A percentile compares a stretch with the other conserved stretches of the same genome.
Evolutionary conservation across 2,113 vertebrate species (phyloP).

Genomic region (Naja naja): DNA sequence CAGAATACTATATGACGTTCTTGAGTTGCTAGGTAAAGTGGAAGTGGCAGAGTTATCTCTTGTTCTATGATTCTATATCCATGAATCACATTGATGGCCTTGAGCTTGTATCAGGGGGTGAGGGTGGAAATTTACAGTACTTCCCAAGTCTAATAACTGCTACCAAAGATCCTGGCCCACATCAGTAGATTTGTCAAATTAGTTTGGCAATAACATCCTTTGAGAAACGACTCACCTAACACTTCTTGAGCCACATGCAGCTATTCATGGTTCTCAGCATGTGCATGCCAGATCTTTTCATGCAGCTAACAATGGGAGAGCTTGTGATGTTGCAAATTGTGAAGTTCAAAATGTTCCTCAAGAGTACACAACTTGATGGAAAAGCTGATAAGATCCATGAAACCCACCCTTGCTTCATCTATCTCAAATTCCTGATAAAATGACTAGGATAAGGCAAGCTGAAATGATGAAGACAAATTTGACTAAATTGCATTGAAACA

Average conservation of each 20-base stretch:
- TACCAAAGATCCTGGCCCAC: neutral
- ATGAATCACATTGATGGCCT: neutral
- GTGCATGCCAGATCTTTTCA: neutral
- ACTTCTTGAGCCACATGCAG: neutral
- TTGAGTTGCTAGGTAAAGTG: neutral
- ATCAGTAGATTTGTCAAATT: neutral
- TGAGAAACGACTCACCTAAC: neutral
- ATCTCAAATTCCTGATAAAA: neutral
- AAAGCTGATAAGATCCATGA: neutral
- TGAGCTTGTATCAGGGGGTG: neutral
- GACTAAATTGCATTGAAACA: neutral
- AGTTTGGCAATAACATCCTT: neutral
- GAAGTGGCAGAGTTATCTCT: neutral
- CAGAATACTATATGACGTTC: neutral
- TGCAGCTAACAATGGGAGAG: neutral
- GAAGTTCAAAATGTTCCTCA: neutral
- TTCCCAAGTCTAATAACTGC: neutral
- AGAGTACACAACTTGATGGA: neutral
- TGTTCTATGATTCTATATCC: neutral
- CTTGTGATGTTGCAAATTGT: neutral
- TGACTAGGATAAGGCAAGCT: neutral
- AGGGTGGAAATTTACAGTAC: neutral
- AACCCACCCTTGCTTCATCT: neutral
- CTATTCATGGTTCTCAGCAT: neutral
- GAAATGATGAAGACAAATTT: neutral